Base-by-base conservation (phyloP, 2,797 vertebrate genomes). In the Poliocrania exsul region DNA sequence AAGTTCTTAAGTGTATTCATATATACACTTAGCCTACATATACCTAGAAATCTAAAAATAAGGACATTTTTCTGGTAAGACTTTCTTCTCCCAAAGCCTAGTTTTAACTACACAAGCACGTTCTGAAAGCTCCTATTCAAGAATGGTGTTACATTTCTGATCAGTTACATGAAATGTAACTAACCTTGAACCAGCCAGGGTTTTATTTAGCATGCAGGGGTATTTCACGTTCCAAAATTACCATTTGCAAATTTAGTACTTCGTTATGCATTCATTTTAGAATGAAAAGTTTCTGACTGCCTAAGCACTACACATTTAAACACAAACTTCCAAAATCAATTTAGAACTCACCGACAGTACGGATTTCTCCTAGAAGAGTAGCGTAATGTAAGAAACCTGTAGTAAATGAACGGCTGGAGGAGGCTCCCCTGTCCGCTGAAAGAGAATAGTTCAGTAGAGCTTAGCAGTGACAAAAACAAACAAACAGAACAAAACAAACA, bases 381-480 rank as follows among this genome's bases (percentile, higher is more conserved):
- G 51, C 99, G 99, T 26, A 99, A 98, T 3, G 99, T 99, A 84
- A 99, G 99, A 97, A 99, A 99, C 89, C 99, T 97, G 77, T 99
- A 99, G 96, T 99, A 99, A 97, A 99, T 99, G 96, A 99, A 99
- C 5, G 99, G 99, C 97, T 99, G 98, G 47, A 99, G 98, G 97
- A 99, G 97, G 93, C 99, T 99, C 85, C 99, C 99, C 96, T 99
- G 99, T 49, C 99, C 99, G 89, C 99, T 99, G 97, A 90, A 95
- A 97, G 57, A 91, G 60, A 97, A 96, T 8, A 97, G 29, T 80
- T 20, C 95, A 92, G 28, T 5, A 90, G n/a, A 56, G 40, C 25
- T 90, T 95, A 90, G 93, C 33, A 95, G 2, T 50, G 40, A 87
- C 29, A 33, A 69, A 18, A 26, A 10, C 61, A 44, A 3, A 11